Percentiles rank a stretch among this genome's conserved stretches.
These are phyloP conservation scores for Unio delphinus DNA, from an alignment of 2,888 invertebrate species.

Conservation along the genomic window DNA sequence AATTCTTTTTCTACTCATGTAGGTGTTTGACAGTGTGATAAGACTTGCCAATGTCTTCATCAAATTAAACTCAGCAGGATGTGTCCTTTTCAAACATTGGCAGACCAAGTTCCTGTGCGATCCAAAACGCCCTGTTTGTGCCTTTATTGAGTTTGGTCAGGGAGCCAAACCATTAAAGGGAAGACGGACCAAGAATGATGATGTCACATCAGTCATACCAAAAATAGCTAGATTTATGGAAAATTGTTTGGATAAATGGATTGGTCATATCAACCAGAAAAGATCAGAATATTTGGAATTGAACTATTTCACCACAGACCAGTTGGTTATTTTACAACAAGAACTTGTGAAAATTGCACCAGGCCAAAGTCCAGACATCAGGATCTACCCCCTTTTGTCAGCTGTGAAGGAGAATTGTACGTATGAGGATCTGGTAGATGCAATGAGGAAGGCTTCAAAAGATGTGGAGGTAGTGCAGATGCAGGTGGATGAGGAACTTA, in stretches of 20 bases:
- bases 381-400: constrained; percentile 44
- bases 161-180: constrained; percentile 23
- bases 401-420: constrained; percentile 42
- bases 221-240: constrained; percentile 52
- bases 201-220: constrained; percentile 39
- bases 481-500: constrained; percentile 15
- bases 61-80: constrained; percentile 54
- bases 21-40: constrained; percentile 59
- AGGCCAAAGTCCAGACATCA: constrained; percentile 19
- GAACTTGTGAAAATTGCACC: constrained; percentile 46
- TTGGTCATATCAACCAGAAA: constrained; percentile 40
- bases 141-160: constrained; percentile 43
- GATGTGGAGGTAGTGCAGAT: neutral
- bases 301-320: constrained; percentile 60
- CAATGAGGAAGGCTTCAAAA: constrained; percentile 26
- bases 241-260: constrained; percentile 48
- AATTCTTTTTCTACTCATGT: neutral
- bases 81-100: constrained; percentile 58
- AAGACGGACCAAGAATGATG: constrained; percentile 16
- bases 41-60: constrained; percentile 54
- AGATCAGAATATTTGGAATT: constrained; percentile 41
- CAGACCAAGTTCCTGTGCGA: constrained; percentile 48
- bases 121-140: constrained; percentile 27
- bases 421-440: constrained; percentile 33
- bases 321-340: constrained; percentile 58